Base-by-base conservation (phyloP, 2,113 vertebrate genomes). In the Phasianus colchicus region DNA sequence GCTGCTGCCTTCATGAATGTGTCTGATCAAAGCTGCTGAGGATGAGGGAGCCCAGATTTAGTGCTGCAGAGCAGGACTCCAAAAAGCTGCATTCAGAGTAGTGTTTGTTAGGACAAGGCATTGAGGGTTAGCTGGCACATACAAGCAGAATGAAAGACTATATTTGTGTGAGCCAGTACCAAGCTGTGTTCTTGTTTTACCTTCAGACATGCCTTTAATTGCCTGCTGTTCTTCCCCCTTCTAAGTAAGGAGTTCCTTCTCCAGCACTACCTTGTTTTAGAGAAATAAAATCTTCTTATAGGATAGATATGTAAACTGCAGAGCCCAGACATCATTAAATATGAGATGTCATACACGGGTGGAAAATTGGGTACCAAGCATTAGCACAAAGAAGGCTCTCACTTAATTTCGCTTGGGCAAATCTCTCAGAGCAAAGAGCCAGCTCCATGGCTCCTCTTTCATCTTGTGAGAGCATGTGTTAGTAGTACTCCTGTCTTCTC, bases 41-140 rank as follows among this genome's bases (percentile, higher is more conserved):
- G 67, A 84, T 6, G 47, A 84, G 27, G 48, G 5, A 91, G 25
- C 21, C 34, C 32, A 11, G 25, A 29, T 67, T 60, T 94, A 76
- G 72, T 30, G 40, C 20, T n/a, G 25, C 71, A 64, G 11, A 85
- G 38, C 1, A 47, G 29, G 4, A 7, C 45, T 89, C 65, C 30
- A 52, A 32, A 72, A 84, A 75, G 71, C 20, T 89, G 36, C 40
- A 58, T 70, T 83, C 71, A 57, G 55, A 45, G 36, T 70, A 73
- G 25, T 45, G 55, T n/a, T 83, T 84, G 12, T 34, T 50, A 85
- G 48, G 58, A 79, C 86, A 84, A 84, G 11, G 36, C 10, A 69
- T 0, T 0, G 11, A 24, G 79, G 36, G 34, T 91, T 34, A 95
- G 40, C 29, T 50, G 32, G 32, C 32, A 52, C 0, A 2, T 54